Base-by-base conservation (phyloP, 2,888 invertebrate species). In the Agrochola lychnidis region DNA sequence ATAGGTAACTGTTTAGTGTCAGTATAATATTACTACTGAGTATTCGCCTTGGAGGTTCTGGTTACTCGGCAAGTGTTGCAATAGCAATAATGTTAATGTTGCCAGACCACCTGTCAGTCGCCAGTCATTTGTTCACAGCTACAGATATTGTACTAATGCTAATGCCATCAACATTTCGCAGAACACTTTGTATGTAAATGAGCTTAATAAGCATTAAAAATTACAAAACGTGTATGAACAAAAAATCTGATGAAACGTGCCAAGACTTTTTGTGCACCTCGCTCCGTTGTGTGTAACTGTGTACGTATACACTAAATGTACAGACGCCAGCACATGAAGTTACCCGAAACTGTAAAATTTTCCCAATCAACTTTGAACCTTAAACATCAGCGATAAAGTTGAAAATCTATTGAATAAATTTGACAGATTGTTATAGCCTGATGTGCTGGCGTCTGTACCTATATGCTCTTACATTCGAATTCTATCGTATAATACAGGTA, bases 141-240 rank as follows among this genome's bases (percentile, higher is more conserved):
- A 87, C 78, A 79, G 78, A 87, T 85, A 85, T 83, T 84, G 71
- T 86, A 80, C 87, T 89, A 88, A 92, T 90, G 90, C 90, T 91
- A 92, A 92, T 92, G 88, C 87, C 88, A 88, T 91, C 90, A 89
- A 88, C 87, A 90, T 92, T 93, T 94, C 93, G 92, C 90, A 91
- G 92, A 95, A 94, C 94, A 94, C 93, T 94, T 93, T 95, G 93
- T 95, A 95, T 95, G 94, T 90, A 93, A 95, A 95, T 95, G 84
- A 94, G 91, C 84, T 93, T 91, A 92, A 91, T 92, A 93, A 91
- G 91, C 91, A 91, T 93, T 91, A 92, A 92, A 92, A 90, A 86
- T 84, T 88, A 88, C 87, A 88, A 87, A 88, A 88, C 81, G 80
- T 87, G 78, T 78, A 73, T 76, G 81, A 88, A 87, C 84, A 88